Evolutionary conservation across 1,140 invertebrate genomes (phyloP).

Genomic region (Gonioctena quinquepunctata): DNA sequence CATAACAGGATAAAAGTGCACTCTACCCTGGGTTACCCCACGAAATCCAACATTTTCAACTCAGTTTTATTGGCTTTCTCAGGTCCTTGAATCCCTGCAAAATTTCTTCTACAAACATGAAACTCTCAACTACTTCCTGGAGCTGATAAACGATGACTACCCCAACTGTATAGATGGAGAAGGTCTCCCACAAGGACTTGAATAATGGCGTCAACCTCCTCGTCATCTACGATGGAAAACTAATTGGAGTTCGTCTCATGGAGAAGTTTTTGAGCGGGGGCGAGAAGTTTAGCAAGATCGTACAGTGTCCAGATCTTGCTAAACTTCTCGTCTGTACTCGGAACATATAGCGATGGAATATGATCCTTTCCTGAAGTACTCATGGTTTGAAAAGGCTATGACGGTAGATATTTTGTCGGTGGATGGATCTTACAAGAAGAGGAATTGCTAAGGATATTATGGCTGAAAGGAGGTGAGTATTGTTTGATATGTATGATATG

Average conservation of each 20-base stretch:
- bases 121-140: slow-evolving; percentile 68
- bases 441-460: slow-evolving; percentile 68
- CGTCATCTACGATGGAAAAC: slow-evolving; percentile 63
- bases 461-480: slow-evolving; percentile 65
- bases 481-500: too few species aligned
- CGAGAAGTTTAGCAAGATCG: slow-evolving; percentile 66
- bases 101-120: slow-evolving; percentile 75
- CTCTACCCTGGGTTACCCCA: too few species aligned
- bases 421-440: slow-evolving; percentile 65
- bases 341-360: slow-evolving; percentile 62
- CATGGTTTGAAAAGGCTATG: slow-evolving; percentile 60
- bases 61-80: too few species aligned
- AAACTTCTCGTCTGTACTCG: too few species aligned
- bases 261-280: slow-evolving; percentile 60
- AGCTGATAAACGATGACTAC: slow-evolving; percentile 64
- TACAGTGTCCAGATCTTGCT: slow-evolving; percentile 63
- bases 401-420: slow-evolving; percentile 71
- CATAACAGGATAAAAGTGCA: too few species aligned
- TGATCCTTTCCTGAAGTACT: slow-evolving; percentile 62
- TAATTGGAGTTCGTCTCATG: slow-evolving; percentile 62
- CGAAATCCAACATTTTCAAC: too few species aligned
- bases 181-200: slow-evolving; percentile 64
- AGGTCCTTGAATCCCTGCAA: slow-evolving; percentile 36
- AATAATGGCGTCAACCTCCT: slow-evolving; percentile 67
- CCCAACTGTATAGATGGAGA: slow-evolving; percentile 68